Conservation (phyloP, 2,797 vertebrate species). For the Allobates femoralis region DNA sequence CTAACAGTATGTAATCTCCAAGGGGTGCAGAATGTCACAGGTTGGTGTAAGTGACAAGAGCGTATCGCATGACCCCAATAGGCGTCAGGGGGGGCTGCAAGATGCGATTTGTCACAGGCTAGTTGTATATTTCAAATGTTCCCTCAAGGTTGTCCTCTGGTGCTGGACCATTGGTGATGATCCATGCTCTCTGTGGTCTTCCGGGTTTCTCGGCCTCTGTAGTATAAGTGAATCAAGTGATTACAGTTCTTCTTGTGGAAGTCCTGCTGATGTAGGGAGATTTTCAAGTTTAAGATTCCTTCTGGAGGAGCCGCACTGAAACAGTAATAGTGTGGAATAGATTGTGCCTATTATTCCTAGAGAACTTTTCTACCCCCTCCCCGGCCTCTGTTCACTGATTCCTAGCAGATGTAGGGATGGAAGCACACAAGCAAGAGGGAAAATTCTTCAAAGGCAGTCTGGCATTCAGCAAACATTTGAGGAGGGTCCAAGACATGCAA, state of each 20-base stretch:
- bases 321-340: background rate
- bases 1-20: too few species aligned
- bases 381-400: slow-evolving; percentile 44
- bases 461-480: slow-evolving; percentile 21
- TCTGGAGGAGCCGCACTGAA: background rate
- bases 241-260: too few species aligned
- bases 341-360: background rate
- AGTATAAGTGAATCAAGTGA: too few species aligned
- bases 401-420: slow-evolving; percentile 48
- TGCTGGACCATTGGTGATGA: background rate
- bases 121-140: background rate
- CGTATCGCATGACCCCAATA: too few species aligned
- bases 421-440: background rate
- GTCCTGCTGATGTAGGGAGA: too few species aligned
- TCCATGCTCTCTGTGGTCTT: background rate
- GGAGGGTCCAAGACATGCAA: background rate
- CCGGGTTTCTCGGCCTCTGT: background rate
- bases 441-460: slow-evolving; percentile 48
- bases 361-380: background rate
- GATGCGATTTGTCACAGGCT: too few species aligned
- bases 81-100: too few species aligned
- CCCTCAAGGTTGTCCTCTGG: background rate
- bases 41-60: too few species aligned
- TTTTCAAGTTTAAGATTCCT: too few species aligned
- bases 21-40: too few species aligned